Base-by-base conservation (phyloP, 2,797 vertebrate species). In the Falco rusticolus region DNA sequence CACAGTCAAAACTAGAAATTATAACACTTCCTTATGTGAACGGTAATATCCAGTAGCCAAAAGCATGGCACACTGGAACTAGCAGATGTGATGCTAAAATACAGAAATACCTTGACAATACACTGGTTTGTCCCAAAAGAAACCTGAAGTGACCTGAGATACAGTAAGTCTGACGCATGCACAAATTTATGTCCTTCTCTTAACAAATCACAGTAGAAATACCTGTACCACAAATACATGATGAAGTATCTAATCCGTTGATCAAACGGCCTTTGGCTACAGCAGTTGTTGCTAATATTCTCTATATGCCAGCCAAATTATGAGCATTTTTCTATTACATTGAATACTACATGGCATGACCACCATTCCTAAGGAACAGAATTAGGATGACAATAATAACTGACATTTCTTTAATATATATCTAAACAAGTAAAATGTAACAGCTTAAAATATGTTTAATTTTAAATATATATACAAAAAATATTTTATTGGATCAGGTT, bases 361-460 rank as follows among this genome's bases (percentile, higher is more conserved):
- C 80, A 81, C 18, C 77, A 34, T 10, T 90, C 34, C 39, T 33
- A 68, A 43, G 43, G 59, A 94, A 83, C 6, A 43, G 50, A 93
- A 78, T 89, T 43, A 87, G 45, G 43, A 48, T 76, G 41, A 71
- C 82, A 91, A 81, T 54, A 93, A 64, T 56, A 88, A 83, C 84
- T 45, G 54, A 63, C 43, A 82, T 76, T 75, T 94, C 41, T 53
- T 85, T 89, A 77, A 43, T 19, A 66, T 22, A 14, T 34, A 85
- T 43, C 54, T 82, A 91, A 84, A 54, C 59, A 86, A 84, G 74
- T 93, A 60, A 93, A 94, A 82, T 63, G 50, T 26, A 92, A 87
- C 83, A 81, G 61, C n/a, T 75, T 68, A 33, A 94, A 84, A 78
- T 65, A 89, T 65, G 95, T 94, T 92, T 60, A 71, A 89, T 69